These are phyloP conservation scores for Dasypolia templi DNA, from an alignment of 2,888 invertebrate species.

Conservation along the genomic window DNA sequence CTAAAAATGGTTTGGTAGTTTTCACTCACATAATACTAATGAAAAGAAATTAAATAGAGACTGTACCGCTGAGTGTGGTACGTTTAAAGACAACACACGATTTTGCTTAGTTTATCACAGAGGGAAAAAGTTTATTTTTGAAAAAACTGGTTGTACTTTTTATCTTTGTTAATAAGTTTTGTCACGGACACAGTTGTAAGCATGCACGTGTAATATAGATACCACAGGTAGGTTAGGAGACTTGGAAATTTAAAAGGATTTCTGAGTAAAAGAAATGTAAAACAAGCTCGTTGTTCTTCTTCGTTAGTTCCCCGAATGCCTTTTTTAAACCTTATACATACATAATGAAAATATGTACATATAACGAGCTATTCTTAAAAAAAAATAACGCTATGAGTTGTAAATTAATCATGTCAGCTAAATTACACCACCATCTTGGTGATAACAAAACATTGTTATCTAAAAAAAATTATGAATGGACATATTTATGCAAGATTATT, in stretches of 20 bases:
- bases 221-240: neutral
- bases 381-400: neutral
- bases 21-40: neutral
- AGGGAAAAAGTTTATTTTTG: neutral
- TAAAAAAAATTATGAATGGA: constrained; percentile 36
- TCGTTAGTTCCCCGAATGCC: neutral
- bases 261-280: neutral
- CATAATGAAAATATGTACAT: neutral
- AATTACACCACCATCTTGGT: constrained; percentile 10
- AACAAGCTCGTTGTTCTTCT: neutral
- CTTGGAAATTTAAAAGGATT: neutral
- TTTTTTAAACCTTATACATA: neutral
- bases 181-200: neutral
- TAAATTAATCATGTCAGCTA: constrained; percentile 28
- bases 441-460: constrained; percentile 46
- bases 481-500: constrained; percentile 33
- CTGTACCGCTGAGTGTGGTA: too few species aligned
- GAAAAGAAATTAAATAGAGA: too few species aligned
- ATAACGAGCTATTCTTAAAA: neutral
- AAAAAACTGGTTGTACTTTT: too few species aligned
- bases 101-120: neutral
- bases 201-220: neutral
- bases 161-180: neutral
- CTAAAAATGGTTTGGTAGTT: too few species aligned
- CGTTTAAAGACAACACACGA: neutral